Evolutionary conservation across 2,113 vertebrate genomes (phyloP), one percentile per base, ranked within the genome.

Genomic region (Otocyon megalotis): DNA sequence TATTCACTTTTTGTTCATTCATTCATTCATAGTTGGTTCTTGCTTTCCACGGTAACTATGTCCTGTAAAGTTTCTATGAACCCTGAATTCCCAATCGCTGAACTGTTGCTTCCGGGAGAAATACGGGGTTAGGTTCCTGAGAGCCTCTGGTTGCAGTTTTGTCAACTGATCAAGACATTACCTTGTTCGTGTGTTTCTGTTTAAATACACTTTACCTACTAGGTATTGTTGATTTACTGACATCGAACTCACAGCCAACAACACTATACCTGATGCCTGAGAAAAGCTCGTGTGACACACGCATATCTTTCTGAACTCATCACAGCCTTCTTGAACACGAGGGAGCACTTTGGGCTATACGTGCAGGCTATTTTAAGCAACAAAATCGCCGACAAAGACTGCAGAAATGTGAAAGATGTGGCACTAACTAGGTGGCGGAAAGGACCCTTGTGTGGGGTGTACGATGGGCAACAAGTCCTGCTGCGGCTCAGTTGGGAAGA

Each of bases 381-480:
- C 17, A 17, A 32, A 65, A 90, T 84, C 22, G 56, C 4, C 20
- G 58, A 26, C 15, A 37, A 48, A 71, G 72, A 74, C 48, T 30
- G 62, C 20, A 9, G 19, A 69, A 60, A 13, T 72, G 14, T 67
- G 53, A 32, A 89, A 84, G 83, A 62, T 1, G 4, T 37, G 32
- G 16, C 28, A 17, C 14, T 67, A 6, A 69, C 15, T 13, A 22
- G 50, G 14, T 30, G 8, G 48, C 17, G 30, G 54, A 65, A 37
- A 82, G 20, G n/a, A 37, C 17, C 19, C 22, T 24, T 7, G 14
- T 30, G 86, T 56, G 43, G 2, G 4, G 19, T 14, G 10, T 56
- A 2, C 17, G 14, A n/a, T 43, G 0, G 1, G 20, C 67, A 69
- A 56, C 13, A 5, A 54, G 35, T 2, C 10, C 22, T 22, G 0